A percentile compares a stretch with the other conserved stretches of the same genome.
Conservation (phyloP, 2,888 invertebrate genomes). For the Stomorhina lunata region DNA sequence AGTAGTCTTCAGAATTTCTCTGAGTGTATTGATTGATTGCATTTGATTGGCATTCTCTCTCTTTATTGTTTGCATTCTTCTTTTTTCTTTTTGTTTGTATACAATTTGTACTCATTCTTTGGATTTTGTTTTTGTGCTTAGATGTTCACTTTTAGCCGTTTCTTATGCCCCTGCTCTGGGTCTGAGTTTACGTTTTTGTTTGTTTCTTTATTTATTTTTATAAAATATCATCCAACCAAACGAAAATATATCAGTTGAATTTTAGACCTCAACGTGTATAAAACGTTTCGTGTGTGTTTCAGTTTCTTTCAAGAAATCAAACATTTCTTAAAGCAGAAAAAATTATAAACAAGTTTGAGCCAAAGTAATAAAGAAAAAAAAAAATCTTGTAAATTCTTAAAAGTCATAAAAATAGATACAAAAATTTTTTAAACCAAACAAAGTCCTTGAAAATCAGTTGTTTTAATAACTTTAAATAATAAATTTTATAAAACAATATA, state of each 20-base stretch:
- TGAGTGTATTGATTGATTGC: neutral
- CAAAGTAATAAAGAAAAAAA: neutral
- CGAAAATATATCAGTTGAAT: slow-evolving; percentile 63
- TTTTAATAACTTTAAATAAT: neutral
- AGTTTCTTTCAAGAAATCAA: neutral
- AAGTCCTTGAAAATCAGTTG: neutral
- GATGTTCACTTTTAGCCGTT: neutral
- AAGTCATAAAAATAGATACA: slow-evolving; percentile 2
- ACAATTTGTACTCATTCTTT: neutral
- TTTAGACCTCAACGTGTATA: slow-evolving; percentile 56
- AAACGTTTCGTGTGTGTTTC: slow-evolving; percentile 15
- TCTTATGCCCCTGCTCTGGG: neutral
- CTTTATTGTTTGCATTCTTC: neutral
- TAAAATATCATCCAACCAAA: slow-evolving; percentile 65
- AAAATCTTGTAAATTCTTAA: slow-evolving; percentile 1
- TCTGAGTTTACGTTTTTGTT: slow-evolving; percentile 13
- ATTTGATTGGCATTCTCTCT: neutral
- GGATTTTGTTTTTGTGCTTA: neutral
- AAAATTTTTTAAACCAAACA: neutral
- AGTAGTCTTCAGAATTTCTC: no score
- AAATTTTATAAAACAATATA: slow-evolving; percentile 1
- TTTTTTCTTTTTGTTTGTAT: neutral
- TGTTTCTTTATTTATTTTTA: slow-evolving; percentile 45
- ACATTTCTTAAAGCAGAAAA: neutral
- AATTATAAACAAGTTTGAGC: slow-evolving; percentile 6